Conservation (phyloP, 2,888 invertebrate genomes). For the Lypha dubia region DNA sequence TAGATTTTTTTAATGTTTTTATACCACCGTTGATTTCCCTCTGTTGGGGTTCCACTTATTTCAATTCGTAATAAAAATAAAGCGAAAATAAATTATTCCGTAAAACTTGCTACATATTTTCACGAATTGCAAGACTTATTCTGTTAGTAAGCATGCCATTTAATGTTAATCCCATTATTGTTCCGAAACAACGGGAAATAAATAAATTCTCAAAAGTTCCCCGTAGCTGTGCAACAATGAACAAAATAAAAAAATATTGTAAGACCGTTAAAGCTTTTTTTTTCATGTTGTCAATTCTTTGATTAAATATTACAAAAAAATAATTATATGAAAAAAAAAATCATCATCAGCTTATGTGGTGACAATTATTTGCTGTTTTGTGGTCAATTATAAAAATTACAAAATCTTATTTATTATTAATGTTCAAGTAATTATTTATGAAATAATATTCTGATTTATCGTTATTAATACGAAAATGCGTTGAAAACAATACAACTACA, state of each 20-base stretch:
- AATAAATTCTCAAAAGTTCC: no score
- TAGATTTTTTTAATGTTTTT: no score
- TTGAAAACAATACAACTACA: neutral
- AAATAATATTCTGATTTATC: constrained; percentile 60
- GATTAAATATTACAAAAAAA: neutral
- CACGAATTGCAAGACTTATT: no score
- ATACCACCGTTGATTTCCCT: no score
- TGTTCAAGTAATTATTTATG: constrained; percentile 56
- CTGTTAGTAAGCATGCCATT: no score
- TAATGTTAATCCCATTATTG: no score
- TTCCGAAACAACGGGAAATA: no score
- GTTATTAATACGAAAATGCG: constrained; percentile 16
- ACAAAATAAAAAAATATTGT: neutral
- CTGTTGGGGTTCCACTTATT: no score
- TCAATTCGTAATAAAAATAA: no score
- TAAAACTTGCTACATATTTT: no score
- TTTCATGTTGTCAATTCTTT: neutral
- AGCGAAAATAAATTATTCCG: no score
- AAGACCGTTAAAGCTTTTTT: neutral
- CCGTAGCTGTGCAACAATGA: neutral
- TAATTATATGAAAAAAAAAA: no score
- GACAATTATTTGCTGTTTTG: constrained; percentile 67
- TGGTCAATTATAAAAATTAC: constrained; percentile 62
- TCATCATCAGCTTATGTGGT: constrained; percentile 60
- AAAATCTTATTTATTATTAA: constrained; percentile 58